Evolutionary conservation across 2,888 invertebrate genomes (phyloP), one percentile per base, ranked within the genome.

Genomic region (Biston betularia): DNA sequence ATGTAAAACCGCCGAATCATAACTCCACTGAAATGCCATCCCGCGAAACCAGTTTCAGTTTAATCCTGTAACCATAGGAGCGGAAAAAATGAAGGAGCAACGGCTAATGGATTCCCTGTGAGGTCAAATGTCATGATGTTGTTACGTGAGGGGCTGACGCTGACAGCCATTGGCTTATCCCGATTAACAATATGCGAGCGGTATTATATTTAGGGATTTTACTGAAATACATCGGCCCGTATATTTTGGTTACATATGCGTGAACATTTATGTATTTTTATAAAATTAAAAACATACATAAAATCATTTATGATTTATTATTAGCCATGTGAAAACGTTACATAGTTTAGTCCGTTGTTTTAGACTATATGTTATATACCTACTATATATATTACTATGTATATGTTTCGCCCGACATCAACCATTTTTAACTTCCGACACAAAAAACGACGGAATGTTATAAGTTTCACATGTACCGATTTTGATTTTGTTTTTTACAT

Each of bases 1-100:
- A 44, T 6, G 6, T 12, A 44, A 46, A 61, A 24, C 38, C 11
- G 38, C 61, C 24, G 35, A 12, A 15, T 24, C 5, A 8, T 24
- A 42, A 50, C 9, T 24, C 33, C 14, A 38, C 9, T 24, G 11
- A 50, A 53, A 57, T 15, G 46, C 35, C 14, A 24, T 52, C 24
- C 59, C 55, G 74, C 65, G 70, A 67, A 72, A 78, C 76, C 74
- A 78, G 79, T 79, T 72, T 46, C 68, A 72, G 79, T 80, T 79
- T 79, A 76, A 80, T 83, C 77, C 75, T 60, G 69, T 71, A 67
- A 66, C 70, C 71, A 71, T 69, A 74, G 67, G 67, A 70, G 71
- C 74, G 76, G 73, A 75, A 75, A 76, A 76, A 76, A 71, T 72
- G 72, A 55, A n/a, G 55, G 60, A 62, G 56, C 49, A 42, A 46